Base-by-base conservation (phyloP, 1,140 invertebrate genomes). In the Trachymyrmex cornetzi region DNA sequence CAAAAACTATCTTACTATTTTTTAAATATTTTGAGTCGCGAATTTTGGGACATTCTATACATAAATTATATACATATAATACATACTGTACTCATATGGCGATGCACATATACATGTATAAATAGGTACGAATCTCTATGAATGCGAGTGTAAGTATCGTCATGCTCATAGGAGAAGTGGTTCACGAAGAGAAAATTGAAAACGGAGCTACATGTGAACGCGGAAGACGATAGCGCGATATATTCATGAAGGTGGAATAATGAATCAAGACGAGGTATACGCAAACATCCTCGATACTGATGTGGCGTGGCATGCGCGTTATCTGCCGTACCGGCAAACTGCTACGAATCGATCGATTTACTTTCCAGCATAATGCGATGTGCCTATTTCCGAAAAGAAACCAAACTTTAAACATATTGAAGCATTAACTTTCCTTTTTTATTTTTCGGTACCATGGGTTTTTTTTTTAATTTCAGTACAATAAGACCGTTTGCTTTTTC, bases 101-200 rank as follows among this genome's bases (percentile, higher is more conserved):
- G 30, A 11, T 22, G 22, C 14, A 5, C n/a, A 7, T 24, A 30
- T 38, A 82, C 12, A 19, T 2, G 16, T 71, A 59, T 44, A 44
- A n/a, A 38, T 34, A 50, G 14, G 14, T 50, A 50, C 48, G 22
- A 38, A 53, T 24, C 9, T 59, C 27, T 64, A 66, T 30, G 64
- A 44, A 64, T 11, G 22, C 12, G 11, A 14, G 14, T 7, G 30
- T 75, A 53, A 57, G 82, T 79, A 66, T 77, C 74, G 59, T 77
- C 82, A 77, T 59, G 82, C 61, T 75, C 74, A 34, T 27, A 82
- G 27, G 48, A 61, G 30, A 34, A 34, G 30, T 55, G 88, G 72
- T 87, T 89, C 75, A 89, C 71, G 85, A 74, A 69, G 69, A 85
- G 89, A 90, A 90, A 88, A 90, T 90, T 90, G 89, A 85, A 90